Conservation (phyloP, 2,113 vertebrate species). For the Oreochromis aureus region DNA sequence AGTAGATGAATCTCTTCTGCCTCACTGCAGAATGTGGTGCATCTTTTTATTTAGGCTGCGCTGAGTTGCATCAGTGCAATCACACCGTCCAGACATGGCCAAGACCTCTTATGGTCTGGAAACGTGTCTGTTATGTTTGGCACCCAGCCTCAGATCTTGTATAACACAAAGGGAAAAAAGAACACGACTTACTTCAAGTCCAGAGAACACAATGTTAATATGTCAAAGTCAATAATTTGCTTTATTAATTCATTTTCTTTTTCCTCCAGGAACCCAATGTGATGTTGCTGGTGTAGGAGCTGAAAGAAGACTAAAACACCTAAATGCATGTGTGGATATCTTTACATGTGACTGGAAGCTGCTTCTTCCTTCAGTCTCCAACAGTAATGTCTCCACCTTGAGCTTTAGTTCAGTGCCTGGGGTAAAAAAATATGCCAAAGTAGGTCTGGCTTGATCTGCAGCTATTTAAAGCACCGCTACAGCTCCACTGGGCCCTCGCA, state of each 20-base stretch:
- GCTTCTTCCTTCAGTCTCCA: not conserved
- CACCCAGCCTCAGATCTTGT: not conserved
- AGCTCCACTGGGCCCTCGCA: constrained; percentile 31
- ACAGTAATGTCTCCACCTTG: not conserved
- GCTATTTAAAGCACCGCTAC: constrained; percentile 54
- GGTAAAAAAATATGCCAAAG: constrained; percentile 30
- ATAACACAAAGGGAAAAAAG: not conserved
- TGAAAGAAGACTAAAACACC: not conserved
- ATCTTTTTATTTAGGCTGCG: constrained; percentile 19
- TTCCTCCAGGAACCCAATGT: not conserved
- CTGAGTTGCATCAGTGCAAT: not conserved
- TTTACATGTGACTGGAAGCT: not conserved
- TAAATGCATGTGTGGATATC: not conserved
- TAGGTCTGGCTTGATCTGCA: constrained; percentile 51
- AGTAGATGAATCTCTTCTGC: not conserved
- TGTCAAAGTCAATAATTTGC: not conserved
- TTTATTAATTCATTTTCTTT: not conserved
- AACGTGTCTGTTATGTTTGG: constrained; percentile 30
- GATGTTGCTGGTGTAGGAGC: not conserved
- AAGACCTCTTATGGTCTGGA: constrained; percentile 46
- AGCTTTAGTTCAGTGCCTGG: not conserved
- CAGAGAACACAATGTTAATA: not conserved
- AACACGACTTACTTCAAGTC: not conserved
- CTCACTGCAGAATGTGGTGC: constrained; percentile 8
- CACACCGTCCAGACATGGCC: not conserved